Percentiles rank a stretch among this genome's conserved stretches.
phyloP scores from a whole-genome alignment of 2,113 vertebrate species.

The Mungos mungo region DNA sequence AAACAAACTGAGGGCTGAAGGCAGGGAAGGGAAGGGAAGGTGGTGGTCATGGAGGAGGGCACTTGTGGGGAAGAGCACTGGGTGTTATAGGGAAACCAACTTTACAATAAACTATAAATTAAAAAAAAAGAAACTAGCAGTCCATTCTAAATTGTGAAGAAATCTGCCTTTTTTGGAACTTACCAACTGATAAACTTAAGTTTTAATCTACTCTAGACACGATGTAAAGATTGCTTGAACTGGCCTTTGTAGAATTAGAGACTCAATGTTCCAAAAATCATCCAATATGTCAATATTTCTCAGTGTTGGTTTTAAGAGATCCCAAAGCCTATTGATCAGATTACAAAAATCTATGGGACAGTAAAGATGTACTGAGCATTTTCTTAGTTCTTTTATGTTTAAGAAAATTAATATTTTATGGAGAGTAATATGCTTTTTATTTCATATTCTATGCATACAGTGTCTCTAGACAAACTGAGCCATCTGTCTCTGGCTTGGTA shows the following conservation, averaged over 20 bases:
- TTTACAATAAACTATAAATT: no score
- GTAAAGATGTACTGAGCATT: neutral
- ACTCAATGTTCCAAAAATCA: neutral
- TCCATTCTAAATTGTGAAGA: neutral
- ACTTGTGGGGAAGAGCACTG: no score
- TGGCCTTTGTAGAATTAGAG: neutral
- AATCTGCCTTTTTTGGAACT: neutral
- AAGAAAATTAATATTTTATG: neutral
- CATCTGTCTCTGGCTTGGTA: neutral
- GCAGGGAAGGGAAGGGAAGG: no score
- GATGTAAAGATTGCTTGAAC: neutral
- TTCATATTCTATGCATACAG: neutral
- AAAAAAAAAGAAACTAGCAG: neutral
- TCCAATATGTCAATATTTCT: neutral
- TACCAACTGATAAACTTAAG: neutral
- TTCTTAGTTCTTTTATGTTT: neutral
- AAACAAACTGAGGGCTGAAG: no score
- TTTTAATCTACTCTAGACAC: neutral
- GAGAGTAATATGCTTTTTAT: neutral
- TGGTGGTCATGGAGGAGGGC: no score
- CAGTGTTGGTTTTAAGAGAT: neutral
- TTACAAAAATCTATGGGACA: neutral
- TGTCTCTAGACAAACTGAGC: neutral
- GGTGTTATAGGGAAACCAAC: no score
- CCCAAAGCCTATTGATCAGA: neutral